Evolutionary conservation across 2,113 vertebrate species (phyloP).

Genomic region (Urocolius indicus): DNA sequence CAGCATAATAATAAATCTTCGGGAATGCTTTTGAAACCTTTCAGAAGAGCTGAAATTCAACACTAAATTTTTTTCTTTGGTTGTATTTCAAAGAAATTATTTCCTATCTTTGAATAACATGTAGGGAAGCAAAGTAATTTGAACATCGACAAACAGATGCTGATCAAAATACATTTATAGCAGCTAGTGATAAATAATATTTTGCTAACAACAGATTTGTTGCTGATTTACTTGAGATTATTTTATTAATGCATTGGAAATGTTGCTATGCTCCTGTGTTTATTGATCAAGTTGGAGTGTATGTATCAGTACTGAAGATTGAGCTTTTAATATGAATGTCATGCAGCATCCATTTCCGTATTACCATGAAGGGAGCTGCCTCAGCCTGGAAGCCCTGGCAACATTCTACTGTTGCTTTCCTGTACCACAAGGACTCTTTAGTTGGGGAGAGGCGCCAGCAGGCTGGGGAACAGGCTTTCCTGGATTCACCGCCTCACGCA

Average conservation of each 20-base stretch:
- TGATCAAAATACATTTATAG: neutral
- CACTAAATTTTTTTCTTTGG: neutral
- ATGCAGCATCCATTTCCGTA: neutral
- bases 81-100: neutral
- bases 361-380: neutral
- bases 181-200: neutral
- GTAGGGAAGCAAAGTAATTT: neutral
- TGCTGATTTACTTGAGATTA: neutral
- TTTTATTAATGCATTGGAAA: neutral
- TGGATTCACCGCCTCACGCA: neutral
- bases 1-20: neutral
- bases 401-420: neutral
- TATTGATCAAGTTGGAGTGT: neutral
- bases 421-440: rapidly evolving
- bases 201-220: neutral
- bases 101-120: neutral
- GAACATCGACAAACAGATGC: neutral
- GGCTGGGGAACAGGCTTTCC: neutral
- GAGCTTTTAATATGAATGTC: neutral
- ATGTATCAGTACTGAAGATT: neutral
- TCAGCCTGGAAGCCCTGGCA: neutral
- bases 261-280: neutral
- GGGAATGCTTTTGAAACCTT: conserved; percentile 24
- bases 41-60: neutral
- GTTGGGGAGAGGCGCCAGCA: neutral